Conservation (phyloP, 2,888 invertebrate genomes). For the Chydorus sphaericus region DNA sequence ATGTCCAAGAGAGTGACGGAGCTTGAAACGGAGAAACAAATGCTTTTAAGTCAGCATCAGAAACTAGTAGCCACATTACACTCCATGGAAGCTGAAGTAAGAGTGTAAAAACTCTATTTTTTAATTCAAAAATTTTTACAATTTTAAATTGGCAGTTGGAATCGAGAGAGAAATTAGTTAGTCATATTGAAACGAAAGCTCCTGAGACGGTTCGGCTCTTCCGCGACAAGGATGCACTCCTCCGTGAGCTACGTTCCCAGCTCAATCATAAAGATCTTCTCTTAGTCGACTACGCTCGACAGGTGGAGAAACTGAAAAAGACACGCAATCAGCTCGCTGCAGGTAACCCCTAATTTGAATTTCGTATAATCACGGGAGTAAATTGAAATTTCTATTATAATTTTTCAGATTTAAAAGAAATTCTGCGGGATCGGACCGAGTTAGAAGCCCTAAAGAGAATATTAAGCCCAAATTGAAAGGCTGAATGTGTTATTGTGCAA, state of each 20-base stretch:
- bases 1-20: not conserved
- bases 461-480: not conserved
- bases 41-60: not conserved
- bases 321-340: not conserved
- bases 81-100: not conserved
- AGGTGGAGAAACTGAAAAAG: slow-evolving; percentile 8
- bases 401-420: slow-evolving; percentile 10
- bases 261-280: slow-evolving; percentile 2
- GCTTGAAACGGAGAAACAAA: not conserved
- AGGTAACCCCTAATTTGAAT: not conserved
- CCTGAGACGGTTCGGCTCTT: slow-evolving; percentile 3
- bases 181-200: not conserved
- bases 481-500: too few species aligned
- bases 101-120: not conserved
- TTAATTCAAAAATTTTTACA: not conserved
- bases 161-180: not conserved
- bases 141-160: not conserved
- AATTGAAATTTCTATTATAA: not conserved
- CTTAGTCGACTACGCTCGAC: not conserved
- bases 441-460: slow-evolving; percentile 5
- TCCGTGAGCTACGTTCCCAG: slow-evolving; percentile 9
- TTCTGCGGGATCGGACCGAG: slow-evolving; percentile 7
- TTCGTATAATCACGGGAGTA: not conserved
- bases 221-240: slow-evolving; percentile 6
- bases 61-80: not conserved